Conservation (phyloP, 2,113 vertebrate species). For the Grammomys surdaster region DNA sequence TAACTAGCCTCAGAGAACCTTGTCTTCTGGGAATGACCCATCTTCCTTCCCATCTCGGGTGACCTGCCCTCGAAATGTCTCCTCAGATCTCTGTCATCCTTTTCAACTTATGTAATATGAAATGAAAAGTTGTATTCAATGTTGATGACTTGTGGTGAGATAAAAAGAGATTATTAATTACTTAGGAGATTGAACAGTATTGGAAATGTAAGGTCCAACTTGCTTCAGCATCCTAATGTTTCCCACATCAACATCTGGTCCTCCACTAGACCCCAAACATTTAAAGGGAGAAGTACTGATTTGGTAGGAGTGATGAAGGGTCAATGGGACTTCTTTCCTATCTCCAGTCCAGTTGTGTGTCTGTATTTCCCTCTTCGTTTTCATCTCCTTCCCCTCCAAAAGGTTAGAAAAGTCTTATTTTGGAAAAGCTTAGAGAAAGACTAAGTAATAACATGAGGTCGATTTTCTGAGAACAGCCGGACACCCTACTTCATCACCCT, state of each 20-base stretch:
- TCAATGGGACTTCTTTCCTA: accelerated
- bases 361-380: conserved; percentile 1
- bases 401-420: not conserved
- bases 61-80: not conserved
- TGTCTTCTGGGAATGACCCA: not conserved
- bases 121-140: not conserved
- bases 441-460: not conserved
- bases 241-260: not conserved
- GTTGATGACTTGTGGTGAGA: not conserved
- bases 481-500: not conserved
- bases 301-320: not conserved
- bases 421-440: not conserved
- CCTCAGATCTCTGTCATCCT: not conserved
- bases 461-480: not conserved
- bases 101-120: not conserved
- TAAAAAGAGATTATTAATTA: not conserved
- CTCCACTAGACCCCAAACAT: not conserved
- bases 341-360: not conserved
- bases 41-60: not conserved
- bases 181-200: not conserved
- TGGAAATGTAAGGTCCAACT: not conserved
- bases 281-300: not conserved
- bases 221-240: not conserved
- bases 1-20: not conserved
- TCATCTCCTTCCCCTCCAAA: not conserved